These are phyloP conservation scores for Rostratula benghalensis DNA, from an alignment of 2,113 vertebrate genomes.

Conservation along the genomic window DNA sequence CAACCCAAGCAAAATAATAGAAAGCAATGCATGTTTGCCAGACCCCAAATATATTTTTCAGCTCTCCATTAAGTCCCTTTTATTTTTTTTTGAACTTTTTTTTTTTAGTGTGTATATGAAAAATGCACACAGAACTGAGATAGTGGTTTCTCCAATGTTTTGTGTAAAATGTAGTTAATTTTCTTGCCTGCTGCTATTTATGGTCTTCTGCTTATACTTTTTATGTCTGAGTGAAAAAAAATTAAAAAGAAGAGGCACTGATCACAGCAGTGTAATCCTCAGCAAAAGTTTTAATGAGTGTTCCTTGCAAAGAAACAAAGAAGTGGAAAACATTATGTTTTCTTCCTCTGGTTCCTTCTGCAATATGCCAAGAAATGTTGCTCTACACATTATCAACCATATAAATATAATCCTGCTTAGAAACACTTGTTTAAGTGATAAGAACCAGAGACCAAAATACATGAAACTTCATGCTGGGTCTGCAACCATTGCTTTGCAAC, in stretches of 20 bases:
- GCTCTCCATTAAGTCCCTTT: neutral
- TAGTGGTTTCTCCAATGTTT: neutral
- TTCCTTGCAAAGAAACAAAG: constrained; percentile 14
- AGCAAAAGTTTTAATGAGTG: neutral
- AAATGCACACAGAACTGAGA: neutral
- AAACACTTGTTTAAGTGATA: constrained; percentile 39
- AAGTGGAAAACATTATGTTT: neutral
- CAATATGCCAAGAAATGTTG: neutral
- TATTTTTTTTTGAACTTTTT: neutral
- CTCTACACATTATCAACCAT: neutral
- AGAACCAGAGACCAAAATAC: neutral
- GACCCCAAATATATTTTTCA: neutral
- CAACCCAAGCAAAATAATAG: neutral
- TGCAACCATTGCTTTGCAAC: neutral
- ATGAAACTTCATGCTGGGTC: neutral
- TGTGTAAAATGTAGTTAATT: neutral
- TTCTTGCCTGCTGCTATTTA: neutral
- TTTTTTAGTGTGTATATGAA: neutral
- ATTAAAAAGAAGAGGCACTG: no score
- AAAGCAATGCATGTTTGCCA: neutral
- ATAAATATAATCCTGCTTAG: constrained; percentile 44
- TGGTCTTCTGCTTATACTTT: neutral
- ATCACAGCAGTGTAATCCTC: neutral
- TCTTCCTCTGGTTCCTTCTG: neutral
- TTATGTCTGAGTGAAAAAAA: neutral